Conservation (phyloP, 2,888 invertebrate species). For the Thelaira solivaga region DNA sequence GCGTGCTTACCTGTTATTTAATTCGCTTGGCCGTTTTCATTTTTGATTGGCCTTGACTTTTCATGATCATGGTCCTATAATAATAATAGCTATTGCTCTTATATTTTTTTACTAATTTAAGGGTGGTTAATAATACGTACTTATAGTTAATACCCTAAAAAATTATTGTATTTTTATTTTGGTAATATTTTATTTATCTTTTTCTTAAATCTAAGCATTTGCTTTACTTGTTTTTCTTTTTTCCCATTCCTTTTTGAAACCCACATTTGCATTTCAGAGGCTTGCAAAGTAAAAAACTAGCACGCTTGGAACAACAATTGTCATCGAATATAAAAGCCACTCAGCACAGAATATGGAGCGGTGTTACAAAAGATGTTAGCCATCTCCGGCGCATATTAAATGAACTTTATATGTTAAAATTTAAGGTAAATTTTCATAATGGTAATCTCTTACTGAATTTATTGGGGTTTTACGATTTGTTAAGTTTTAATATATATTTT, state of each 20-base stretch:
- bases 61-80: no score
- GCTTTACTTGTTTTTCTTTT: conserved; percentile 12
- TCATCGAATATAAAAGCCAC: conserved; percentile 87
- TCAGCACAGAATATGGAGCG: conserved; percentile 86
- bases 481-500: no score
- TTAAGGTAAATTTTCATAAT: conserved; percentile 81
- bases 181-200: not conserved
- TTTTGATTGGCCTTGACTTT: no score
- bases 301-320: conserved; percentile 85
- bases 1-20: no score
- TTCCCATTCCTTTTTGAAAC: conserved; percentile 23
- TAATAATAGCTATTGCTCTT: no score
- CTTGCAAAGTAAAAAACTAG: conserved; percentile 83
- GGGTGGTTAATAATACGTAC: no score
- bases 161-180: not conserved
- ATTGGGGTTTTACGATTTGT: no score
- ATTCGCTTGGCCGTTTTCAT: no score
- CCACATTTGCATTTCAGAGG: conserved; percentile 72
- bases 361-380: conserved; percentile 85
- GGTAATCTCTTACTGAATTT: no score
- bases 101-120: no score
- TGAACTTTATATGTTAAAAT: conserved; percentile 88
- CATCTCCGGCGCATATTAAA: conserved; percentile 86
- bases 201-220: not conserved
- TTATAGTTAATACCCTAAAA: no score